phyloP scores from a whole-genome alignment of 1,140 invertebrate genomes.

The Drosophila funebris region DNA sequence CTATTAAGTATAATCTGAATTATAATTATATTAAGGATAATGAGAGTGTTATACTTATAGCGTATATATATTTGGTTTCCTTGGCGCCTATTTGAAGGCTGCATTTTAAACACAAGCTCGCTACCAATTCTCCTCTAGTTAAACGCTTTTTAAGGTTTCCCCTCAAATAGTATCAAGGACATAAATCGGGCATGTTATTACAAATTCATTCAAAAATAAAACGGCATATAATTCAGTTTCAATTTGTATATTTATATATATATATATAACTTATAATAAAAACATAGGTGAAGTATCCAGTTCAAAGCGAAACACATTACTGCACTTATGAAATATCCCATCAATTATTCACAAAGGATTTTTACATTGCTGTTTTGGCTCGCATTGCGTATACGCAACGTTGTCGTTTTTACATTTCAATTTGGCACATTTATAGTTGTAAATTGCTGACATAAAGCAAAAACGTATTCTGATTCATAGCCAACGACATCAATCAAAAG shows the following conservation, averaged over 20 bases:
- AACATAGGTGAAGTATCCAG: too few species aligned
- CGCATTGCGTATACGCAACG: slow-evolving; percentile 25
- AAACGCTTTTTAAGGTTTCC: too few species aligned
- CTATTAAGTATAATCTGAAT: too few species aligned
- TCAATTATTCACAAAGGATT: slow-evolving; percentile 3
- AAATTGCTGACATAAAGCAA: slow-evolving; percentile 3
- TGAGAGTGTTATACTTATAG: too few species aligned
- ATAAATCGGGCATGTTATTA: too few species aligned
- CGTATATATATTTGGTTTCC: too few species aligned
- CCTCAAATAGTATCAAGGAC: too few species aligned
- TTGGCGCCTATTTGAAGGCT: too few species aligned
- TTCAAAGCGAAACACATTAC: neutral
- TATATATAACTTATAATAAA: too few species aligned
- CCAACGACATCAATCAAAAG: slow-evolving; percentile 19
- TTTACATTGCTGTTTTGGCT: neutral
- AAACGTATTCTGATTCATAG: slow-evolving; percentile 20
- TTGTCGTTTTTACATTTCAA: neutral
- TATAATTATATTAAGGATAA: too few species aligned
- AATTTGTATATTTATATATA: neutral
- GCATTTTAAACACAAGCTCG: too few species aligned
- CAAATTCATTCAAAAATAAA: neutral
- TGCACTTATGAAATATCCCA: slow-evolving; percentile 3
- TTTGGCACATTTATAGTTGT: neutral
- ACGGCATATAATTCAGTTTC: neutral
- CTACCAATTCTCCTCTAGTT: too few species aligned